phyloP scores from a whole-genome alignment of 2,888 invertebrate genomes.

The Eucera pruinosa region DNA sequence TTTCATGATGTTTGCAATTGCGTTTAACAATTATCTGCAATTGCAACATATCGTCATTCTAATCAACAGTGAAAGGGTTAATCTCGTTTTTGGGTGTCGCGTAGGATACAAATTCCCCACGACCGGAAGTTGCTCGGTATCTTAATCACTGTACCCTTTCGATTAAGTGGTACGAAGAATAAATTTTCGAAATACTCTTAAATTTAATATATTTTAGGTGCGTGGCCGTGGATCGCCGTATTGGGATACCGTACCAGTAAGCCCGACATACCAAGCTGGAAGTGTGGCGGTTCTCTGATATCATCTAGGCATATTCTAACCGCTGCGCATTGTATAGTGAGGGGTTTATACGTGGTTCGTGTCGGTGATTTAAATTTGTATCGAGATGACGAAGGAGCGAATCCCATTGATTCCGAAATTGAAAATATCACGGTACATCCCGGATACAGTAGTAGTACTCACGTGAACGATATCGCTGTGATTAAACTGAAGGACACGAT shows the following conservation, averaged over 20 bases:
- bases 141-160: too few species aligned
- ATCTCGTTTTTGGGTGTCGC: too few species aligned
- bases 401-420: conserved; percentile 87
- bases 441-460: conserved; percentile 87
- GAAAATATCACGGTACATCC: conserved; percentile 88
- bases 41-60: too few species aligned
- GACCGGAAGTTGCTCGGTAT: too few species aligned
- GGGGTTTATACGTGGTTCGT: conserved; percentile 89
- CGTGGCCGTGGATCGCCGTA: conserved; percentile 93
- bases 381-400: conserved; percentile 87
- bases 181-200: too few species aligned
- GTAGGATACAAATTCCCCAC: too few species aligned
- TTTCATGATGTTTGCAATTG: too few species aligned
- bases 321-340: conserved; percentile 90
- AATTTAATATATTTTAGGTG: conserved; percentile 84
- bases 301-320: conserved; percentile 90
- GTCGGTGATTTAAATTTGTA: conserved; percentile 92
- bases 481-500: conserved; percentile 87
- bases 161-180: too few species aligned
- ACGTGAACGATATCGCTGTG: conserved; percentile 92
- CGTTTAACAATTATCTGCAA: too few species aligned
- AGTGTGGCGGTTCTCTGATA: conserved; percentile 90
- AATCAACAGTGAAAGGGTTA: too few species aligned
- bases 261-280: conserved; percentile 83
- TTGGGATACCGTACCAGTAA: conserved; percentile 88